Conservation (phyloP, 2,113 vertebrate genomes). For the Piprites chloris region DNA sequence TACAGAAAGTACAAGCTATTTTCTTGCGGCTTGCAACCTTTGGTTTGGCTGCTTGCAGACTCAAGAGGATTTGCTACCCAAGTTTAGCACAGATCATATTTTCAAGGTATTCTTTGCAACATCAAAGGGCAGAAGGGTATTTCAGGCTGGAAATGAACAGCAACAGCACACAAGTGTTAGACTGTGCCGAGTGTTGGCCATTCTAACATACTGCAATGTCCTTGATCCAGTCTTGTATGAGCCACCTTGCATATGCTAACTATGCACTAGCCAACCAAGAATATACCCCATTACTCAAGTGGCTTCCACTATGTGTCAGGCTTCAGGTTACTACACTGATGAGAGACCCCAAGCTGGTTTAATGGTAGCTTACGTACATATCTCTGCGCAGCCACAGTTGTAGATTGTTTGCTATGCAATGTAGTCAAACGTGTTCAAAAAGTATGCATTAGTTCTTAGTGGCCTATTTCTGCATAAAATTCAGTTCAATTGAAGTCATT, state of each 20-base stretch:
- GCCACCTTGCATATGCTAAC: not conserved
- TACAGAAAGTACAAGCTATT: not conserved
- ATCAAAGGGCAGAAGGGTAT: not conserved
- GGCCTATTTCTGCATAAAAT: not conserved
- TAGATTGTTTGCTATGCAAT: not conserved
- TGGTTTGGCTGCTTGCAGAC: not conserved
- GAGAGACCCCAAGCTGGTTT: not conserved
- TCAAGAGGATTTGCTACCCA: not conserved
- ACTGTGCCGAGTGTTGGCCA: not conserved
- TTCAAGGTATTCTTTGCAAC: not conserved
- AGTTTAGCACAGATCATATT: not conserved
- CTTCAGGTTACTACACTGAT: not conserved
- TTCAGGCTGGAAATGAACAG: not conserved
- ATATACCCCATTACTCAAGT: not conserved
- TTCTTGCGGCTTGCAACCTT: not conserved
- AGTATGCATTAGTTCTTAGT: not conserved
- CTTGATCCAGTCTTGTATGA: not conserved
- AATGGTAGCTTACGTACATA: not conserved
- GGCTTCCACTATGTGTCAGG: not conserved
- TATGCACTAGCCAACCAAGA: not conserved
- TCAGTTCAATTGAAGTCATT: not conserved
- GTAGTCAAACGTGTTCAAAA: not conserved
- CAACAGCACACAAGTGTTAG: not conserved
- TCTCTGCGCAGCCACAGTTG: rapidly evolving
- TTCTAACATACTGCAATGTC: not conserved